These are phyloP conservation scores for Galaxias olidus DNA, from an alignment of 2,797 vertebrate genomes.

Conservation along the genomic window DNA sequence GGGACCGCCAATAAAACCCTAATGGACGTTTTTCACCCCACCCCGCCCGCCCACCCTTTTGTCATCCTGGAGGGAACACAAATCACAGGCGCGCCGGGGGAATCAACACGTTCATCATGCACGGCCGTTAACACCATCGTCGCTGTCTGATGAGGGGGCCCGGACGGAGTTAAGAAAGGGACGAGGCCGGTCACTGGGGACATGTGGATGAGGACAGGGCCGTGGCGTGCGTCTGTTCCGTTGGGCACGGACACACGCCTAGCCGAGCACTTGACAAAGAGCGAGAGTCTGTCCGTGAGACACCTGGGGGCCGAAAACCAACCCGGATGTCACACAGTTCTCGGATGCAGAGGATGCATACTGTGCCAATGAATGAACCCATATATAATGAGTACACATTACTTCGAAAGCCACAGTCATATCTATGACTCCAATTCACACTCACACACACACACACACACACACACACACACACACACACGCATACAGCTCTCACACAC, in stretches of 20 bases:
- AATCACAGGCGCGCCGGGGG: constrained; percentile 42
- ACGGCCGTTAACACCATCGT: not conserved
- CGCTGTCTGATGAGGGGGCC: not conserved
- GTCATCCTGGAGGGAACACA: constrained; percentile 34
- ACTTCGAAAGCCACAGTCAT: no score
- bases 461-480: constrained; percentile 11
- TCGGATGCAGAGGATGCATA: no score
- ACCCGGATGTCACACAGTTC: no score
- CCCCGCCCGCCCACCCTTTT: constrained; percentile 17
- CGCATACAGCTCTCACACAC: constrained; percentile 21
- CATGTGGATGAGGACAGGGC: no score
- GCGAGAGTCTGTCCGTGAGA: no score
- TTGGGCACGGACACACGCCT: no score
- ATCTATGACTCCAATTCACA: not conserved
- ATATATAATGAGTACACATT: no score
- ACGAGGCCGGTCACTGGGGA: not conserved
- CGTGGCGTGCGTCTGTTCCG: no score
- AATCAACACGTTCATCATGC: constrained; percentile 38
- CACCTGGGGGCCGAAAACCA: no score
- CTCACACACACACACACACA: not conserved
- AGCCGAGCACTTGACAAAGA: no score
- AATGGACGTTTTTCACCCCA: constrained; percentile 1
- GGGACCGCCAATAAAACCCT: constrained; percentile 29
- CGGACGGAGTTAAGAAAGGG: not conserved
- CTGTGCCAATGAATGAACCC: no score